phyloP scores from a whole-genome alignment of 2,888 invertebrate species.

The Ischnura elegans region DNA sequence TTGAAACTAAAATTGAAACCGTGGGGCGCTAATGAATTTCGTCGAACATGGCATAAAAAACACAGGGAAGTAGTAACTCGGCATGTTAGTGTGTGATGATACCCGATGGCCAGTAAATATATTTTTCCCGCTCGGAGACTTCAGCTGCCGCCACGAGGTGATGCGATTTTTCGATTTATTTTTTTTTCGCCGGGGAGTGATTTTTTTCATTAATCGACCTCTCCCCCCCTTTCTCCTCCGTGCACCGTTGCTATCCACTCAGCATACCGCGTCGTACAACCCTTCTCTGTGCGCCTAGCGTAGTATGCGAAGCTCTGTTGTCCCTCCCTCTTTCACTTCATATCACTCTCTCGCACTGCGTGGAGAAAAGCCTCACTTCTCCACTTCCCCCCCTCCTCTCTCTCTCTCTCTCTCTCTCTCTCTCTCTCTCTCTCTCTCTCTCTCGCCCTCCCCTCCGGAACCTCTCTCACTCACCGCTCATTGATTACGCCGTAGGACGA shows the following conservation, averaged over 20 bases:
- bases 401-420: not conserved
- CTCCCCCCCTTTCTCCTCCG: not conserved
- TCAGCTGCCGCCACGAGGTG: not conserved
- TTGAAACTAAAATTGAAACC: too few relatives aligned
- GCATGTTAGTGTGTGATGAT: too few relatives aligned
- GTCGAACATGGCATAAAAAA: too few relatives aligned
- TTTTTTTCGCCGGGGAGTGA: not conserved
- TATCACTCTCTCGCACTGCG: not conserved
- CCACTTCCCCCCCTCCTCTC: not conserved
- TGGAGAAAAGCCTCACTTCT: not conserved
- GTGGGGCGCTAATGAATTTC: too few relatives aligned
- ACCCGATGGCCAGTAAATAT: not conserved
- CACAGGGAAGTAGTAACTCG: too few relatives aligned
- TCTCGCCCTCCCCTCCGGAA: not conserved
- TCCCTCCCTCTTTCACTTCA: not conserved
- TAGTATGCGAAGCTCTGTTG: not conserved
- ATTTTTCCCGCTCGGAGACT: not conserved
- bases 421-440: not conserved
- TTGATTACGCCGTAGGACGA: constrained; percentile 59
- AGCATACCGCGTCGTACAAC: not conserved
- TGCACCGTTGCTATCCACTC: constrained; percentile 6
- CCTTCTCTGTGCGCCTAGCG: not conserved
- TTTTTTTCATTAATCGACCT: not conserved
- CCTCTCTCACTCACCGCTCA: constrained; percentile 50
- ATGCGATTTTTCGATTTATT: not conserved